Conservation (phyloP, 2,797 vertebrate genomes). For the Rhinoraja longicauda region DNA sequence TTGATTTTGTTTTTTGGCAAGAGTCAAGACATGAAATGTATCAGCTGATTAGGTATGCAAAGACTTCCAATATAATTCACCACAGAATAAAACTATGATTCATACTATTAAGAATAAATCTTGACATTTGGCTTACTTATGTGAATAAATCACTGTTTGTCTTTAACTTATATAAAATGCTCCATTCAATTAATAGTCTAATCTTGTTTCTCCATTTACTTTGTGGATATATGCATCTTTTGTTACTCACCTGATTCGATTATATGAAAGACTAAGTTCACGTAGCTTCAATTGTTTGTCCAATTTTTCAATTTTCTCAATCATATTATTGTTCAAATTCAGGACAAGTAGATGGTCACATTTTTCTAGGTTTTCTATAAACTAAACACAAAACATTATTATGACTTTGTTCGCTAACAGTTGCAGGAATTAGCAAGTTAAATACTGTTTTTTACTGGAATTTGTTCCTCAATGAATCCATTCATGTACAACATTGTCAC, state of each 20-base stretch:
- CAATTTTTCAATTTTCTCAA: slow-evolving; percentile 74
- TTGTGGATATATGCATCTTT: neutral
- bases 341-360: slow-evolving; percentile 64
- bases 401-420: neutral
- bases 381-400: slow-evolving; percentile 50
- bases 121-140: neutral
- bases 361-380: slow-evolving; percentile 75
- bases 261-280: slow-evolving; percentile 72
- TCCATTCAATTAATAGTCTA: neutral
- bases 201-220: neutral
- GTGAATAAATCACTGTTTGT: neutral
- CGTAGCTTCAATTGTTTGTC: slow-evolving; percentile 62
- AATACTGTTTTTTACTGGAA: no score
- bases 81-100: slow-evolving; percentile 12
- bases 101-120: neutral
- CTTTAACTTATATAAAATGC: neutral
- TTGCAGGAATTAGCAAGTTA: neutral
- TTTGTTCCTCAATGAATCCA: neutral
- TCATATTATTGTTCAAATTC: slow-evolving; percentile 68
- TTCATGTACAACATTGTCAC: neutral
- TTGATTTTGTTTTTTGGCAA: neutral
- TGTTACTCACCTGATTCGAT: slow-evolving; percentile 62
- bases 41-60: neutral
- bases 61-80: neutral
- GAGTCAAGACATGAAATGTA: neutral